phyloP scores from a whole-genome alignment of 2,113 vertebrate species.

The Rhynchomys soricoides region DNA sequence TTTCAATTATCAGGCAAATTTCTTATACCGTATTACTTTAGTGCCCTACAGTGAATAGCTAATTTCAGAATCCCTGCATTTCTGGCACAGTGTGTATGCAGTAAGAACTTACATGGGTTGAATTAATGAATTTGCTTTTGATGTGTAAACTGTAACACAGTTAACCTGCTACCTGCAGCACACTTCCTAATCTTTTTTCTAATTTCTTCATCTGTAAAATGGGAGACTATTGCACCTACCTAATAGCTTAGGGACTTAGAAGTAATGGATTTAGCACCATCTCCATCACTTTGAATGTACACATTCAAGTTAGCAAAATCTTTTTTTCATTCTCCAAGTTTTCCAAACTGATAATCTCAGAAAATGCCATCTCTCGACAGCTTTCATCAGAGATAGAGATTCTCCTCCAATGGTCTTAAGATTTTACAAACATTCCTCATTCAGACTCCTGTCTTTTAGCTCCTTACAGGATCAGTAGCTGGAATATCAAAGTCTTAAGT shows the following conservation, averaged over 20 bases:
- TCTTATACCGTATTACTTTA: slow-evolving; percentile 35
- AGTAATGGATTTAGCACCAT: neutral
- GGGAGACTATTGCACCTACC: neutral
- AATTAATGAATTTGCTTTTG: neutral
- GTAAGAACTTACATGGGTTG: neutral
- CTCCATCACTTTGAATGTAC: neutral
- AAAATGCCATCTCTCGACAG: neutral
- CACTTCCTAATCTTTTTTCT: neutral
- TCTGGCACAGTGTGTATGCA: neutral
- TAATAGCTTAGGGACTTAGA: neutral
- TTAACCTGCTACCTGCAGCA: slow-evolving; percentile 17
- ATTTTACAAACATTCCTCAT: neutral
- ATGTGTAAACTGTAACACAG: slow-evolving; percentile 3
- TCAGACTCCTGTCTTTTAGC: neutral
- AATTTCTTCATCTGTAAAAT: slow-evolving; percentile 48
- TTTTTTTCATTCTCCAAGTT: slow-evolving; percentile 45
- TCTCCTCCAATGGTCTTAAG: neutral
- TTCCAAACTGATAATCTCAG: neutral
- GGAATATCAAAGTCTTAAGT: slow-evolving; percentile 3
- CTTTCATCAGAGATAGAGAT: neutral
- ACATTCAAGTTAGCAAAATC: slow-evolving; percentile 3
- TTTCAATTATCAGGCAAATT: slow-evolving; percentile 32
- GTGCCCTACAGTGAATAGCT: neutral
- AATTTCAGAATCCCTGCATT: slow-evolving; percentile 32
- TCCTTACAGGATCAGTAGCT: neutral